These are phyloP conservation scores for Dysdera silvatica DNA, from an alignment of 1,140 invertebrate species.

Conservation along the genomic window DNA sequence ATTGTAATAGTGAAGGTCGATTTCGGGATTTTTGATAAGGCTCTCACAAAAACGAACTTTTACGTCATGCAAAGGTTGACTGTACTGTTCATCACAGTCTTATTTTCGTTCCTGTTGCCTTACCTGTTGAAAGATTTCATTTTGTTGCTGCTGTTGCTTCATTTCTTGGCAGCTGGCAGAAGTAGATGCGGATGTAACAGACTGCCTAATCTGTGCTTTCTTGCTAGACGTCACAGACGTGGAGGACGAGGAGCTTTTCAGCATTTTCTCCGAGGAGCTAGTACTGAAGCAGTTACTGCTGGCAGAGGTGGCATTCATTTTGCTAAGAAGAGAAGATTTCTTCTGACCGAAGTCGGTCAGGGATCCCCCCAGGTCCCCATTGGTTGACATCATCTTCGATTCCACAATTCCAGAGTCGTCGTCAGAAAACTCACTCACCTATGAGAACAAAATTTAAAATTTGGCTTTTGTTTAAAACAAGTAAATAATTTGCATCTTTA, in stretches of 20 bases:
- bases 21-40: no score
- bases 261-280: constrained; percentile 16
- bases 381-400: constrained; percentile 27
- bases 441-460: no score
- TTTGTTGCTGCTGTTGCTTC: constrained; percentile 22
- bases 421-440: no score
- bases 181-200: not conserved
- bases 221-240: constrained; percentile 9
- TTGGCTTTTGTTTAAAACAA: no score
- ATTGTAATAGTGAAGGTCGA: no score
- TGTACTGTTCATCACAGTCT: not conserved
- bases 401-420: no score
- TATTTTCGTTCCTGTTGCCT: not conserved
- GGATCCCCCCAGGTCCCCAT: constrained; percentile 25
- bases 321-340: constrained; percentile 18
- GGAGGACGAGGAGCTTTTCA: constrained; percentile 13
- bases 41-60: no score
- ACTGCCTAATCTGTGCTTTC: constrained; percentile 18
- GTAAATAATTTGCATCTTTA: no score
- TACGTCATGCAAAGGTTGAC: no score
- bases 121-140: constrained; percentile 24
- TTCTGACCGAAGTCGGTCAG: constrained; percentile 25
- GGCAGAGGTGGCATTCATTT: constrained; percentile 16
- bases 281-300: not conserved
- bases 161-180: constrained; percentile 6